Conservation (phyloP, 2,797 vertebrate genomes). For the Gambusia yucatana region DNA sequence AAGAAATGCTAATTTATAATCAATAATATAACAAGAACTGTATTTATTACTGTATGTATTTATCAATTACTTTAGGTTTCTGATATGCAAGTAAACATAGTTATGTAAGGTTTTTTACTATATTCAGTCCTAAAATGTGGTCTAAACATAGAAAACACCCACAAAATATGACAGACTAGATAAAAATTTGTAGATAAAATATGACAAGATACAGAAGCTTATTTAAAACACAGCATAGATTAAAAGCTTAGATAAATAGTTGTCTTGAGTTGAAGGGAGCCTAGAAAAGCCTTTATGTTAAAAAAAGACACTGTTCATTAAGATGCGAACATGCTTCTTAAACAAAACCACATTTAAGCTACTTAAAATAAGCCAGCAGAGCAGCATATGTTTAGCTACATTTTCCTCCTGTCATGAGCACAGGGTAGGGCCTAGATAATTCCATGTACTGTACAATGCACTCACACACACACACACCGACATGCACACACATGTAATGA, state of each 20-base stretch:
- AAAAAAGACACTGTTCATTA: slow-evolving; percentile 37
- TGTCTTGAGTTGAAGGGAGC: slow-evolving; percentile 5
- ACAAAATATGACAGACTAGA: background rate
- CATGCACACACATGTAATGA: slow-evolving; percentile 15
- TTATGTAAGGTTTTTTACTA: background rate
- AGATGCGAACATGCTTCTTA: slow-evolving; percentile 15
- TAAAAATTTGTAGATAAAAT: background rate
- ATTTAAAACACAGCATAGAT: slow-evolving; percentile 22
- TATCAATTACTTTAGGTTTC: no score
- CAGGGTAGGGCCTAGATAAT: slow-evolving; percentile 46
- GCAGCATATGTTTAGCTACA: slow-evolving; percentile 42
- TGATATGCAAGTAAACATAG: background rate
- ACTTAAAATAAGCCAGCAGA: slow-evolving; percentile 18
- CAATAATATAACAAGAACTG: background rate
- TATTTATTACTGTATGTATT: background rate
- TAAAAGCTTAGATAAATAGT: slow-evolving; percentile 14
- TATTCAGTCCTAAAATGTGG: background rate
- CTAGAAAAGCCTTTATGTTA: slow-evolving; percentile 2
- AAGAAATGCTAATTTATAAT: background rate
- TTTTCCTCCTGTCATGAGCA: slow-evolving; percentile 48
- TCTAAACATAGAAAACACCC: slow-evolving; percentile 1
- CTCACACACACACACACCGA: background rate
- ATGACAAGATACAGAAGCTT: background rate
- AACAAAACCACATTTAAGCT: slow-evolving; percentile 32
- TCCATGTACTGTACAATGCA: slow-evolving; percentile 29